Percentiles rank a stretch among this genome's conserved stretches.
Conservation (phyloP, 2,797 vertebrate genomes). For the Enteromius mattozi region DNA sequence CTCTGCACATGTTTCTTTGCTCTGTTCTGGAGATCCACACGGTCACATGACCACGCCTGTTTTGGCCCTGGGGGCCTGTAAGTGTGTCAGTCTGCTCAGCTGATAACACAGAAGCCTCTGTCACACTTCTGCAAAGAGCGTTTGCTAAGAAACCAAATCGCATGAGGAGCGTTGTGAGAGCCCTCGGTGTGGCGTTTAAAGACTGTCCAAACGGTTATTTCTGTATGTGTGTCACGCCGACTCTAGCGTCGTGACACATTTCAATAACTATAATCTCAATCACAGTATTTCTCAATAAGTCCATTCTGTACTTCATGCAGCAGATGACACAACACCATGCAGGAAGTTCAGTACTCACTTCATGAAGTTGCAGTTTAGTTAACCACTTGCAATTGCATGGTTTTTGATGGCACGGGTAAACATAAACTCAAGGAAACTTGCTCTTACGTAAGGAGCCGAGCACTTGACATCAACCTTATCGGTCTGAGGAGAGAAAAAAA, state of each 20-base stretch:
- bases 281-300: neutral
- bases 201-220: constrained; percentile 53
- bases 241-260: constrained; percentile 50
- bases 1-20: constrained; percentile 23
- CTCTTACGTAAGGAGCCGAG: neutral
- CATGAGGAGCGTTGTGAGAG: constrained; percentile 66
- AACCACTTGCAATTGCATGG: neutral
- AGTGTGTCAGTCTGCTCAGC: constrained; percentile 77
- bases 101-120: constrained; percentile 74
- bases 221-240: constrained; percentile 64
- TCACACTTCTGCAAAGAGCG: constrained; percentile 75
- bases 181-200: constrained; percentile 62
- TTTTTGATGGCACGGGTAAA: neutral
- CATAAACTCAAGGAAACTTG: constrained; percentile 23
- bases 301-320: neutral
- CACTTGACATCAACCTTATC: constrained; percentile 32
- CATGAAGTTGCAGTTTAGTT: neutral
- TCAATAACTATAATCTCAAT: constrained; percentile 36
- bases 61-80: constrained; percentile 66
- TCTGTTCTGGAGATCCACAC: constrained; percentile 70
- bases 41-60: constrained; percentile 65
- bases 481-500: neutral
- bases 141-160: constrained; percentile 68
- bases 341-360: neutral
- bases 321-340: neutral